Evolutionary conservation across 35 echinoderm and acorn worm genomes (phyloP), one percentile per base, ranked within the genome.

Genomic region (Apostichopus parvimensis): DNA sequence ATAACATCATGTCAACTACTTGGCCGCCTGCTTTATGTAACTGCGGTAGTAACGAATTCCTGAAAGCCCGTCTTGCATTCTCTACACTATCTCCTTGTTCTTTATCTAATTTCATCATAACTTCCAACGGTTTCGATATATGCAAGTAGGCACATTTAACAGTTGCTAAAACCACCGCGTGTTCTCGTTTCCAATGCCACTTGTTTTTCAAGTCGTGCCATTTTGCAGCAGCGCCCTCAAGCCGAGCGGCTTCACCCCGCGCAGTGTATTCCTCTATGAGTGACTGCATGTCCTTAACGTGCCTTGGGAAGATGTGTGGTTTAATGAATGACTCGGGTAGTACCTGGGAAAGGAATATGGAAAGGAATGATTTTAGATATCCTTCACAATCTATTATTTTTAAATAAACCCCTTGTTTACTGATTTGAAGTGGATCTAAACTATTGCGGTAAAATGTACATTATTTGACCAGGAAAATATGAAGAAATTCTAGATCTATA

Each of bases 241-340:
- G 82, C 6, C 97, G 66, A 1, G 66, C 87, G 14, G 93, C 73
- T 59, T 96, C 93, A 9, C 91, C 91, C 5, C 91, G 85, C 4
- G 81, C 52, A 7, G 89, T 91, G 85, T 99, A 99, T 53, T 98
- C 95, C n/a, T 96, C 91, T 22, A 99, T 99, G 20, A 96, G 28
- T 13, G 91, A 77, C 81, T 96, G 90, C 95, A 99, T 94, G 89
- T 99, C 97, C 14, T 91, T 92, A 53, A 99, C 88, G 66, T 93
- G 93, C 15, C 97, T 86, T 18, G 97, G 97, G 78, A 99, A 99
- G 54, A 99, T 99, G 86, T 99, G 97, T 3, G 95, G 97, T 79
- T 99, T 99, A 82, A 99, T 99, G 28, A 99, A 82, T 20, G 91
- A 92, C 45, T 95, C 93, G 1, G 97, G 97, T 61, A 99, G 65